A percentile compares a stretch with the other conserved stretches of the same genome.
Evolutionary conservation across 2,888 invertebrate species (phyloP).

Genomic region (Cartodere bifasciata): DNA sequence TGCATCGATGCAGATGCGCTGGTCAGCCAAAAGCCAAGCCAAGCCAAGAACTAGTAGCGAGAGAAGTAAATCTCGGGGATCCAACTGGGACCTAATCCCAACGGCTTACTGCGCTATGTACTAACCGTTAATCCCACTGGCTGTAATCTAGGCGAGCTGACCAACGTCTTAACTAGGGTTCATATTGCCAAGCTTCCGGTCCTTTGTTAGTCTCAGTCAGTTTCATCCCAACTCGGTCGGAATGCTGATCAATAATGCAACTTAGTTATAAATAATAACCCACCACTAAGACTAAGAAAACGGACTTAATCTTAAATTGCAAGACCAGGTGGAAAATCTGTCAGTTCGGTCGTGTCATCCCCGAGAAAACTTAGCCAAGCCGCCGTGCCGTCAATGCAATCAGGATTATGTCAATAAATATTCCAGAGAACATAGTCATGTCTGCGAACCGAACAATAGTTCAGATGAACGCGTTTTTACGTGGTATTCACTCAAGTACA

Average conservation of each 20-base stretch:
- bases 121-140: slow-evolving; percentile 37
- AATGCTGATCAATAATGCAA: slow-evolving; percentile 37
- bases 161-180: slow-evolving; percentile 38
- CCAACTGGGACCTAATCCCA: slow-evolving; percentile 35
- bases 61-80: slow-evolving; percentile 33
- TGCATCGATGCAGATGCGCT: too few species aligned
- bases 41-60: slow-evolving; percentile 10
- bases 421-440: too few species aligned
- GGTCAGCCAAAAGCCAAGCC: slow-evolving; percentile 9
- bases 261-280: slow-evolving; percentile 38
- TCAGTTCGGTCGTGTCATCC: too few species aligned
- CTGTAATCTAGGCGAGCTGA: slow-evolving; percentile 37
- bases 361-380: slow-evolving; percentile 20
- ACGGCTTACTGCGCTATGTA: slow-evolving; percentile 37
- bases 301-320: too few species aligned
- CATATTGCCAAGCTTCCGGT: slow-evolving; percentile 38
- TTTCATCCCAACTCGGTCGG: too few species aligned
- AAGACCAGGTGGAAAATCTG: too few species aligned
- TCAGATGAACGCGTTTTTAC: slow-evolving; percentile 23
- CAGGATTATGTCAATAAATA: slow-evolving; percentile 25
- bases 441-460: slow-evolving; percentile 21
- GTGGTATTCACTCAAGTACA: slow-evolving; percentile 17
- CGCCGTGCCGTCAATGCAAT: slow-evolving; percentile 21
- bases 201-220: too few species aligned
- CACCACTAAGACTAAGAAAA: slow-evolving; percentile 29